These are phyloP conservation scores for Bombus vancouverensis DNA, from an alignment of 1,140 invertebrate genomes.

Conservation along the genomic window DNA sequence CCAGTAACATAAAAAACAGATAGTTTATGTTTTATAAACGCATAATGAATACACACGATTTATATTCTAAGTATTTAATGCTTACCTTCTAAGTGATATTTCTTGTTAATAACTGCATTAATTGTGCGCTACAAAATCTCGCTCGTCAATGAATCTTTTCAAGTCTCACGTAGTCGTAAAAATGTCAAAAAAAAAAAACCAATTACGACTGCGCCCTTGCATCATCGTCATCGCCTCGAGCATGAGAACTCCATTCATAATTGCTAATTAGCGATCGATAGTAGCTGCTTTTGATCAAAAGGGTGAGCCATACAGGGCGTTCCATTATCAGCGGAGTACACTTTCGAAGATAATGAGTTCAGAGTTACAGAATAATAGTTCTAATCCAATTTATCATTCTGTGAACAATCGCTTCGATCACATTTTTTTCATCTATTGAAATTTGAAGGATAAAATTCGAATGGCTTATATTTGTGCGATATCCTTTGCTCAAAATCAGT, in stretches of 20 bases:
- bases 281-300: not conserved
- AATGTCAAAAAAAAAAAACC: not conserved
- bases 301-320: not conserved
- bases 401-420: not conserved
- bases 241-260: conserved; percentile 18
- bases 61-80: not conserved
- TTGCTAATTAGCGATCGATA: conserved; percentile 19
- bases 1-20: not conserved
- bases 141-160: not conserved
- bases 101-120: not conserved
- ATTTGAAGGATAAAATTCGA: not conserved
- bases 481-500: not conserved
- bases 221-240: not conserved
- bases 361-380: not conserved
- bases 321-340: conserved; percentile 1
- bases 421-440: not conserved
- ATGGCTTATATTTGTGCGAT: too few relatives aligned
- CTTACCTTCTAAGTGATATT: not conserved
- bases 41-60: not conserved
- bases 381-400: not conserved
- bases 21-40: not conserved
- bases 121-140: not conserved
- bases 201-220: not conserved
- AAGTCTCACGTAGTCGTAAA: not conserved
- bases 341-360: not conserved